Evolutionary conservation across 2,113 vertebrate genomes (phyloP), one percentile per base, ranked within the genome.

Genomic region (Chaetorhynchus papuensis): DNA sequence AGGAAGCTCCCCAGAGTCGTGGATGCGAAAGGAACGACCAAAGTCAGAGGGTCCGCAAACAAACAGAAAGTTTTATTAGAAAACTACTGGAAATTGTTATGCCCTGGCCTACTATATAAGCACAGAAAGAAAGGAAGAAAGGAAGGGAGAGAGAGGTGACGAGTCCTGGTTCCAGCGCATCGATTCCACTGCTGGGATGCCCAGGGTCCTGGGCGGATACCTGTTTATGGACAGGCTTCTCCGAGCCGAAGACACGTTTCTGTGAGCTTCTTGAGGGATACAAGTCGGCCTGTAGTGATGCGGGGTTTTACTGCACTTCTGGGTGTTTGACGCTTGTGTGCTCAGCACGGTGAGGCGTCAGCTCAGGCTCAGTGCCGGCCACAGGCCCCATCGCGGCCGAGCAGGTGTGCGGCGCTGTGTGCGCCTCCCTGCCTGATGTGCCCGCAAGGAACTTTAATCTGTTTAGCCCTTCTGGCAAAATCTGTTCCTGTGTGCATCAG

Each of bases 1-100:
- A 10, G 21, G 21, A 7, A 8, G 12, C 2, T 3, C 17, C 3
- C 15, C 0, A 3, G 26, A 13, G 15, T 1, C 10, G 21, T 1
- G 1, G 33, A 1, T 19, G 77, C 13, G 8, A 6, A 33, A 49
- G 27, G 52, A 20, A 2, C 6, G 42, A 4, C 8, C 2, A 1
- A 24, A 59, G 19, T 2, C 33, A 35, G 27, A 15, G 42, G 10
- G 22, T 6, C 7, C 10, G 15, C 44, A 17, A 33, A 19, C 18
- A 44, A 4, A 17, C 37, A 16, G 22, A 22, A 64, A 33, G 59
- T 37, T 24, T 37, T n/a, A n/a, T 19, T 16, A 44, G 52, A 24
- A 65, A 37, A 9, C 6, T 31, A 13, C 11, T 50, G 31, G 14
- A 7, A 44, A 6, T 23, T 37, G 7, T 35, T 33, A 10, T 57